These are phyloP conservation scores for Sepioteuthis lessoniana DNA, from an alignment of 2,888 invertebrate species.

Conservation along the genomic window DNA sequence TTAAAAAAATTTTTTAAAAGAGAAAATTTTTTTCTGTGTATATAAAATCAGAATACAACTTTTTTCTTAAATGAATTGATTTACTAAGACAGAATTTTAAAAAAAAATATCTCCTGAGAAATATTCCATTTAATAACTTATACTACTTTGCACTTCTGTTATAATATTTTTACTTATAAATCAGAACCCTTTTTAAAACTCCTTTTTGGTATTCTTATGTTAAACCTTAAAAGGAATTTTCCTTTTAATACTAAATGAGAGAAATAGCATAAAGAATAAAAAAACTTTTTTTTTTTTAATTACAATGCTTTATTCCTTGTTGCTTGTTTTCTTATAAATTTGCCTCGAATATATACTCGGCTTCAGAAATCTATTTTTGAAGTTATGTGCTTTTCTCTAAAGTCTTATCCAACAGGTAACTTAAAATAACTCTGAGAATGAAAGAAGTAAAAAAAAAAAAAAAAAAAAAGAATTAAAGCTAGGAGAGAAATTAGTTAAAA, in stretches of 20 bases:
- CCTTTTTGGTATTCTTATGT: background rate
- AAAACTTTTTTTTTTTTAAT: background rate
- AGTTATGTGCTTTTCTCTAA: background rate
- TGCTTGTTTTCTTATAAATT: background rate
- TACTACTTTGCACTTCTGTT: background rate
- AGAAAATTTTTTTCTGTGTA: background rate
- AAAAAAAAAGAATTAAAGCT: background rate
- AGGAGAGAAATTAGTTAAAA: background rate
- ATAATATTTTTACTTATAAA: background rate
- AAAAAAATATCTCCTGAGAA: background rate
- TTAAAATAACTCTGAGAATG: background rate
- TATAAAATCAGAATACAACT: background rate
- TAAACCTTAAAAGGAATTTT: background rate
- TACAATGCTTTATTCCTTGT: background rate
- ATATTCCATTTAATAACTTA: background rate
- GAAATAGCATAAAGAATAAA: background rate
- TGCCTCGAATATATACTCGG: background rate
- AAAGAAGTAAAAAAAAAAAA: background rate
- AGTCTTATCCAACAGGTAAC: slow-evolving; percentile 4
- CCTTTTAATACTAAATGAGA: background rate
- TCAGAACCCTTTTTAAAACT: background rate
- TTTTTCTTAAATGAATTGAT: background rate
- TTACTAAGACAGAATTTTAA: background rate
- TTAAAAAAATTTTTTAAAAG: too few species aligned
- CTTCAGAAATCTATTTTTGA: background rate